Percentiles rank a stretch among this genome's conserved stretches.
These are phyloP conservation scores for Aelia acuminata DNA, from an alignment of 2,888 invertebrate genomes.

Conservation along the genomic window DNA sequence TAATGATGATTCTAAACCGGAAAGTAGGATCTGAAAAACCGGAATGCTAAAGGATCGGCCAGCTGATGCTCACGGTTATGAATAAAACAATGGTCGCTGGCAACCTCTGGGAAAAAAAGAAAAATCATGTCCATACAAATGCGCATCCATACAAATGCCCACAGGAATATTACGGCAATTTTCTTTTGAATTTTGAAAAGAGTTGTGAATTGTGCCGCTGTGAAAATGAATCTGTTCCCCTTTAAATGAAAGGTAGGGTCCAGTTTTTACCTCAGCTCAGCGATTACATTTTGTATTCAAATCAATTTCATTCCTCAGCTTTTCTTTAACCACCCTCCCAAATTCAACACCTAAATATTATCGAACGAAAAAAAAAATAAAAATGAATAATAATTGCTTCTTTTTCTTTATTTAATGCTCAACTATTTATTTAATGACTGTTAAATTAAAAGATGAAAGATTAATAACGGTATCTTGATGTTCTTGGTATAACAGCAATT, in stretches of 20 bases:
- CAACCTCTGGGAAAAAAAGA: neutral
- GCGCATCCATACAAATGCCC: slow-evolving; percentile 43
- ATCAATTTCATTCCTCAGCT: neutral
- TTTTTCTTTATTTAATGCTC: too few species aligned
- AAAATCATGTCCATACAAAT: slow-evolving; percentile 48
- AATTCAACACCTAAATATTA: too few species aligned
- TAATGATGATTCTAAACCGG: too few species aligned
- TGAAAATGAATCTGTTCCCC: neutral
- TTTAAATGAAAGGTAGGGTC: neutral
- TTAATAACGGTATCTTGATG: too few species aligned
- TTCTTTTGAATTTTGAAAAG: slow-evolving; percentile 47
- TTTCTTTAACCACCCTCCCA: neutral
- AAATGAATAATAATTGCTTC: too few species aligned
- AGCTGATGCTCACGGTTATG: neutral
- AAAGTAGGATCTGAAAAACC: neutral
- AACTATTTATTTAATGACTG: too few species aligned
- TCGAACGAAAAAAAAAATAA: too few species aligned
- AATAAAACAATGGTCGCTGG: slow-evolving; percentile 49
- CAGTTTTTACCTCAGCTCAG: neutral
- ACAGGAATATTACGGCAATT: slow-evolving; percentile 13
- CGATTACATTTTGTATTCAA: neutral
- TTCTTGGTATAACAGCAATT: too few species aligned
- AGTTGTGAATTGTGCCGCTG: neutral
- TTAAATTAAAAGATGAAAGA: too few species aligned
- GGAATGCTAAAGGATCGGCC: neutral